phyloP scores from a whole-genome alignment of 2,797 vertebrate species.

The Etheostoma perlongum region DNA sequence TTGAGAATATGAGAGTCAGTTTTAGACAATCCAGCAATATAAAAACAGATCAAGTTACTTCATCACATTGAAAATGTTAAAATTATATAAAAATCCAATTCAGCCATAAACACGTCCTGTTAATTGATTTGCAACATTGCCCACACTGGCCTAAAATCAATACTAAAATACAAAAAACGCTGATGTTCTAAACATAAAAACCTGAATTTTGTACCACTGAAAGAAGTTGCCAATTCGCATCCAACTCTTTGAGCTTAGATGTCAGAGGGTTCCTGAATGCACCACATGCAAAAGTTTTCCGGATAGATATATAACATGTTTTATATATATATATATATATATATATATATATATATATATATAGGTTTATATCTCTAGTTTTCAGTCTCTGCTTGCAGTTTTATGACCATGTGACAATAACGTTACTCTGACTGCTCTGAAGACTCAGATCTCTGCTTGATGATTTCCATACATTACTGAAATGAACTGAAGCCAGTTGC shows the following conservation, averaged over 20 bases:
- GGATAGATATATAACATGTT: too few species aligned
- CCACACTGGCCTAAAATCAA: not conserved
- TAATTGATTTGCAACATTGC: not conserved
- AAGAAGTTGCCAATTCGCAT: not conserved
- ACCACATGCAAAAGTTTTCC: not conserved
- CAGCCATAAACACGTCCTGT: not conserved
- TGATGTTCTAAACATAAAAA: not conserved
- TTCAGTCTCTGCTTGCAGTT: not conserved
- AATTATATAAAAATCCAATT: not conserved
- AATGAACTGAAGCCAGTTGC: not conserved
- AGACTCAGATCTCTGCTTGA: not conserved
- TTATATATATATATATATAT: too few species aligned
- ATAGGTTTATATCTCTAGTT: too few species aligned
- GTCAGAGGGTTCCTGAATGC: slow-evolving; percentile 32
- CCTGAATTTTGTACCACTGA: not conserved
- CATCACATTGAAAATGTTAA: not conserved
- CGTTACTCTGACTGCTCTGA: not conserved
- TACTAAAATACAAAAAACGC: not conserved
- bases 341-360: too few species aligned
- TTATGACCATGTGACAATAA: not conserved
- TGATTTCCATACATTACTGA: not conserved
- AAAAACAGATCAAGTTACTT: not conserved
- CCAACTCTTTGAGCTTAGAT: not conserved
- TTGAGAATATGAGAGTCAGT: not conserved
- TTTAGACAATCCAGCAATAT: not conserved